phyloP scores from a whole-genome alignment of 2,113 vertebrate genomes.

The Pogona vitticeps region DNA sequence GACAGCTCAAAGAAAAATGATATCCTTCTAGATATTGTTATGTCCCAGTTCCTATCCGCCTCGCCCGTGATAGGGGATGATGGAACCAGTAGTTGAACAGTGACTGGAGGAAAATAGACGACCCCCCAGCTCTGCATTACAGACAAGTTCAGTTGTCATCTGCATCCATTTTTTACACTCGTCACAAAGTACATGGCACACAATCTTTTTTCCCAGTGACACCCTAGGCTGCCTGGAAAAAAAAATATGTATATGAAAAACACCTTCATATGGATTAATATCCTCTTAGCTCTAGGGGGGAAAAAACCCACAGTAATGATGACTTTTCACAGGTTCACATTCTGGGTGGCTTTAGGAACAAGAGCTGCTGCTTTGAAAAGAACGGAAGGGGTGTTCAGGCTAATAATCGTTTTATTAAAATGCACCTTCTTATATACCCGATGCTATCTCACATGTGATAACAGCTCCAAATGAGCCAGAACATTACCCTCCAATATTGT shows the following conservation, averaged over 20 bases:
- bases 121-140: neutral
- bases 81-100: no score
- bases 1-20: no score
- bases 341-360: neutral
- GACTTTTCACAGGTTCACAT: slow-evolving; percentile 6
- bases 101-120: no score
- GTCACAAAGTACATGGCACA: neutral
- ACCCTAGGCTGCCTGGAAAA: neutral
- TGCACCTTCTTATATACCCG: neutral
- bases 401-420: neutral
- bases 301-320: neutral
- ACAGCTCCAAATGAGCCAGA: neutral
- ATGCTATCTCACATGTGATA: neutral
- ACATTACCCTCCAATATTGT: slow-evolving; percentile 8
- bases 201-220: neutral
- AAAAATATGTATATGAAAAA: neutral
- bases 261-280: neutral
- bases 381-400: neutral
- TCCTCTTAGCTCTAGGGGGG: slow-evolving; percentile 7
- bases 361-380: neutral
- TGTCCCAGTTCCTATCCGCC: no score
- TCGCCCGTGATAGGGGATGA: no score
- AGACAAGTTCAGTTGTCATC: neutral
- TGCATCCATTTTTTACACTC: neutral
- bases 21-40: no score